Conservation (phyloP, 2,113 vertebrate species). For the Laticauda colubrina region DNA sequence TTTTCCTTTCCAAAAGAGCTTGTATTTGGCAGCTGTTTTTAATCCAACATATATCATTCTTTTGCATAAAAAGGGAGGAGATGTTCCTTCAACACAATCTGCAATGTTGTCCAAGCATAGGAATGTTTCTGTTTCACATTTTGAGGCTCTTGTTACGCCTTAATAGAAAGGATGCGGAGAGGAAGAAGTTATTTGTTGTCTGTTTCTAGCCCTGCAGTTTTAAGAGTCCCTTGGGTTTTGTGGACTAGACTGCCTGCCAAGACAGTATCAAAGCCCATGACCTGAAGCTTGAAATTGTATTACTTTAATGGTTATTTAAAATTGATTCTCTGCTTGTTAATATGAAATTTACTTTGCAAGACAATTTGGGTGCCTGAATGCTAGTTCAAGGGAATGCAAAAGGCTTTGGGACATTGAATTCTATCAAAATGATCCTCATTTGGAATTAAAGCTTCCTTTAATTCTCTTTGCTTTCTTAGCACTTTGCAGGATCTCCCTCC, state of each 20-base stretch:
- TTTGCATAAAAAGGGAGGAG: background rate
- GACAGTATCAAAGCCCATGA: conserved; percentile 13
- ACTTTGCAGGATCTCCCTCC: background rate
- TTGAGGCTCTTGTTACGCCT: background rate
- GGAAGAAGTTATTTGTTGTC: conserved; percentile 4
- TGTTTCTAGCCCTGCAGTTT: background rate
- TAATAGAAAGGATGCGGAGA: background rate
- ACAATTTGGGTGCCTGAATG: conserved; percentile 7
- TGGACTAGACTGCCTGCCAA: conserved; percentile 20
- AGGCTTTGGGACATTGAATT: conserved; percentile 4
- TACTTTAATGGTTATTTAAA: conserved; percentile 31
- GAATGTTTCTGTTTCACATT: background rate
- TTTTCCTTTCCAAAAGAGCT: background rate
- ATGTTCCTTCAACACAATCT: background rate
- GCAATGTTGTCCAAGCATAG: background rate
- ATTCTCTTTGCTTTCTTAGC: conserved; percentile 7
- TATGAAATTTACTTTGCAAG: conserved; percentile 32
- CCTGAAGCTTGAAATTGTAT: conserved; percentile 28
- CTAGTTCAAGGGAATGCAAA: conserved; percentile 14
- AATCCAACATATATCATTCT: background rate
- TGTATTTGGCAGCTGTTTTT: background rate
- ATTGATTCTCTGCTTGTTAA: conserved; percentile 27
- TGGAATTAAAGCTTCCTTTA: conserved; percentile 10
- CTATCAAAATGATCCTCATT: conserved; percentile 10
- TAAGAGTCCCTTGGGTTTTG: conserved; percentile 12